These are phyloP conservation scores for Plebejus anna DNA, from an alignment of 2,888 invertebrate species.

Conservation along the genomic window DNA sequence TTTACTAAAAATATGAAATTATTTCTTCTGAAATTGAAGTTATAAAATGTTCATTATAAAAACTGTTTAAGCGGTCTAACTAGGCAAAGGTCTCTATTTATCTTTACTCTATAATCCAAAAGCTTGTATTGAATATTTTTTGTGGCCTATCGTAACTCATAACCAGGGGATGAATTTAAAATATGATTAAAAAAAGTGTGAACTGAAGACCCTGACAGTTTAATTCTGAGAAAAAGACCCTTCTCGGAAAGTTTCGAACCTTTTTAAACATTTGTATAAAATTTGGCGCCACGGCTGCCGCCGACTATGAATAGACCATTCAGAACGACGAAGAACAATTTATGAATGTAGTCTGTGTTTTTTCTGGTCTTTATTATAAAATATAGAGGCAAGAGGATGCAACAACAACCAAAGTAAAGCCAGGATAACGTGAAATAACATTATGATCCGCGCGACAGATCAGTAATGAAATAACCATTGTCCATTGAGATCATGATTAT, in stretches of 20 bases:
- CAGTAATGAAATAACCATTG: too few species aligned
- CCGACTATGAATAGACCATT: conserved; percentile 32
- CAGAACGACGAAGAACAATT: background rate
- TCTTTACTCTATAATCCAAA: background rate
- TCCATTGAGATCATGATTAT: too few species aligned
- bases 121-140: background rate
- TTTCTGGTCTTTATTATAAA: background rate
- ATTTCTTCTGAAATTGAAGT: too few species aligned
- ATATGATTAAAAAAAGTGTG: conserved; percentile 8
- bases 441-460: background rate
- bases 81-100: background rate
- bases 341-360: background rate
- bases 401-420: background rate
- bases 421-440: background rate
- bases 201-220: background rate
- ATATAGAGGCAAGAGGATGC: background rate
- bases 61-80: background rate
- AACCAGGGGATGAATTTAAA: background rate
- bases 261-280: conserved; percentile 12
- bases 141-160: conserved; percentile 2
- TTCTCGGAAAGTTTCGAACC: conserved; percentile 21
- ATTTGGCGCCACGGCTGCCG: conserved; percentile 8
- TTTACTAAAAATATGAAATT: too few species aligned
- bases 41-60: background rate
- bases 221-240: conserved; percentile 17